Conservation (phyloP, 1,140 invertebrate species). For the Patella vulgata region DNA sequence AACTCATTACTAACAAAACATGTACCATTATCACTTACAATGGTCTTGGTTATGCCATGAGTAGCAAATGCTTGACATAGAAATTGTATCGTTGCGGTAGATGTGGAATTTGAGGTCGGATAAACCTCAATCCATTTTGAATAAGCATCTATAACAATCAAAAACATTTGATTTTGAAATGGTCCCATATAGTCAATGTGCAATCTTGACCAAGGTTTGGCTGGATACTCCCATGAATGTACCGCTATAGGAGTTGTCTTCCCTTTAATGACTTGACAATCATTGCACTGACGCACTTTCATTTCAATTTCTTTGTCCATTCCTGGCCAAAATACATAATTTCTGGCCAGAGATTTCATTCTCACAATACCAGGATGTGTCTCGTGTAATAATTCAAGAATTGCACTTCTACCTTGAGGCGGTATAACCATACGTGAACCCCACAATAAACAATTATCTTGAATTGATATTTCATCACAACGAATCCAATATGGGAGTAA, state of each 20-base stretch:
- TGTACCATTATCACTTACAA: conserved; percentile 48
- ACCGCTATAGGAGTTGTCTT: neutral
- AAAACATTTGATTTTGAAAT: neutral
- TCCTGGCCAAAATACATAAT: neutral
- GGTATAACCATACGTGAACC: neutral
- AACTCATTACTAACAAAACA: conserved; percentile 41
- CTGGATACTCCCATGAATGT: conserved; percentile 5
- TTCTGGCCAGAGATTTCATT: neutral
- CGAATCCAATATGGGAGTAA: too few species aligned
- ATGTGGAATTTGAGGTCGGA: too few species aligned
- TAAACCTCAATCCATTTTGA: conserved; percentile 5
- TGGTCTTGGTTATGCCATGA: neutral
- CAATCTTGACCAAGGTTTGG: neutral
- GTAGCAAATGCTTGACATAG: neutral
- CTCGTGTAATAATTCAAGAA: neutral
- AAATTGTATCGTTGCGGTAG: too few species aligned
- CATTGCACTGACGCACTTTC: neutral
- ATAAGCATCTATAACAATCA: neutral
- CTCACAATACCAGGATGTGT: neutral
- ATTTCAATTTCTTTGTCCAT: neutral
- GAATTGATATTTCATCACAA: too few species aligned
- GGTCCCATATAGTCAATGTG: neutral
- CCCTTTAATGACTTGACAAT: neutral
- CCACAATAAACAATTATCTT: neutral
- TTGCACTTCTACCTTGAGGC: neutral